Conservation (phyloP, 2,797 vertebrate genomes). For the Pelobates cultripes region DNA sequence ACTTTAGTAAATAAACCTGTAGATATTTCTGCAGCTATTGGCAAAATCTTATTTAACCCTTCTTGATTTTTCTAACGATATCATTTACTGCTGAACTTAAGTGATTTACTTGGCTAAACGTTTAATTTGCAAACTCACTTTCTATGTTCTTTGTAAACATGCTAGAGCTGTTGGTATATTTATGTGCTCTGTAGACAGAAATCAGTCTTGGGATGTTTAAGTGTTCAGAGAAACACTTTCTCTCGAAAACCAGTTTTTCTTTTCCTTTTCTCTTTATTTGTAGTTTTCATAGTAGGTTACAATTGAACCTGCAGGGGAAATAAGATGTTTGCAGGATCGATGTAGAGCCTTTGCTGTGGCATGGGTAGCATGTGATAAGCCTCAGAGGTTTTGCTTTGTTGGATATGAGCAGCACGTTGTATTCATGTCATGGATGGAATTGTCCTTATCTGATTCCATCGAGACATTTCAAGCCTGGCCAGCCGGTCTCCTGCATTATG, state of each 20-base stretch:
- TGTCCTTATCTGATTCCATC: conserved; percentile 13
- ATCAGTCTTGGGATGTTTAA: background rate
- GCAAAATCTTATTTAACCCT: too few relatives aligned
- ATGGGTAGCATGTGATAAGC: background rate
- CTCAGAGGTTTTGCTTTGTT: conserved; percentile 6
- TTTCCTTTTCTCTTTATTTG: background rate
- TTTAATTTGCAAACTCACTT: too few relatives aligned
- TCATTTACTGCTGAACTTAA: too few relatives aligned
- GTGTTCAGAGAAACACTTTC: background rate
- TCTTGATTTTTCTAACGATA: too few relatives aligned
- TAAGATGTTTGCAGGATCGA: background rate
- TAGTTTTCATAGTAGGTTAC: background rate
- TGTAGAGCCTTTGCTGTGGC: background rate
- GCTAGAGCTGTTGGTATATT: background rate
- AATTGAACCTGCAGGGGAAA: background rate
- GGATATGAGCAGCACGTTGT: background rate
- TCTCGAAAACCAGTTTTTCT: background rate
- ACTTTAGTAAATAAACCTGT: too few relatives aligned
- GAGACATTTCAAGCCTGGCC: background rate
- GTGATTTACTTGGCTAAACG: too few relatives aligned
- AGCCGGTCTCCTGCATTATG: background rate
- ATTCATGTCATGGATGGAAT: conserved; percentile 26
- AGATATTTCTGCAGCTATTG: too few relatives aligned
- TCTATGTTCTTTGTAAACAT: background rate
- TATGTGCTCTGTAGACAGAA: background rate